Percentiles rank a stretch among this genome's conserved stretches.
Evolutionary conservation across 2,888 invertebrate genomes (phyloP).

Genomic region (Napeogenes sylphis): DNA sequence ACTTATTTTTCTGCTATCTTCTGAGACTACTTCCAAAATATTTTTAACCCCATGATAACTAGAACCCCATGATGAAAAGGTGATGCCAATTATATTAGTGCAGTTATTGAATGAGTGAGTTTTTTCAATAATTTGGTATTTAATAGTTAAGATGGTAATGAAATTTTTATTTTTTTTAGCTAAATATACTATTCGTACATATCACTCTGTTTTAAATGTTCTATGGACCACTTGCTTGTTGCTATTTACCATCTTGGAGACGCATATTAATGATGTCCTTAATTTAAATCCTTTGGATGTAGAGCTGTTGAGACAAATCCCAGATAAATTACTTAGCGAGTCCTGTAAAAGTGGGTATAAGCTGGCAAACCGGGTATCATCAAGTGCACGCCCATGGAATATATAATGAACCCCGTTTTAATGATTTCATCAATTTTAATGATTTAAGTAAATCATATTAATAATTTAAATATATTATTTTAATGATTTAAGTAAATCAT

Average conservation of each 20-base stretch:
- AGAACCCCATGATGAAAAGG: too few relatives aligned
- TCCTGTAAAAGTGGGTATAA: slow-evolving; percentile 10
- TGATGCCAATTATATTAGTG: too few relatives aligned
- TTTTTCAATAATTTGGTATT: too few relatives aligned
- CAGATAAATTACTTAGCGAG: slow-evolving; percentile 64
- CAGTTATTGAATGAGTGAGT: too few relatives aligned
- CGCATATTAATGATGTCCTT: slow-evolving; percentile 66
- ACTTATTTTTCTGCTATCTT: too few relatives aligned
- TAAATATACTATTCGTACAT: not conserved
- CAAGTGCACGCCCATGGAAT: slow-evolving; percentile 28
- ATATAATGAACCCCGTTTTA: slow-evolving; percentile 29
- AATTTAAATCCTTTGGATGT: slow-evolving; percentile 60
- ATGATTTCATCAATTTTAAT: slow-evolving; percentile 20
- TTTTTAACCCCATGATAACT: too few relatives aligned
- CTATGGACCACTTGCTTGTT: slow-evolving; percentile 43
- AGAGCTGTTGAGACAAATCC: slow-evolving; percentile 60
- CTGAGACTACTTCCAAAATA: too few relatives aligned
- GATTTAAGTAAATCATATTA: slow-evolving; percentile 25
- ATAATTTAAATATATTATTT: slow-evolving; percentile 22
- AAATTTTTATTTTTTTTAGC: not conserved
- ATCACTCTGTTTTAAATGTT: slow-evolving; percentile 15
- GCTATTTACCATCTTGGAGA: slow-evolving; percentile 54
- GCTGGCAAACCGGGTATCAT: slow-evolving; percentile 29
- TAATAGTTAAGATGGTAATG: too few relatives aligned
- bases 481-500: slow-evolving; percentile 24